phyloP scores from a whole-genome alignment of 2,797 vertebrate genomes.

The Enteromius mattozi region DNA sequence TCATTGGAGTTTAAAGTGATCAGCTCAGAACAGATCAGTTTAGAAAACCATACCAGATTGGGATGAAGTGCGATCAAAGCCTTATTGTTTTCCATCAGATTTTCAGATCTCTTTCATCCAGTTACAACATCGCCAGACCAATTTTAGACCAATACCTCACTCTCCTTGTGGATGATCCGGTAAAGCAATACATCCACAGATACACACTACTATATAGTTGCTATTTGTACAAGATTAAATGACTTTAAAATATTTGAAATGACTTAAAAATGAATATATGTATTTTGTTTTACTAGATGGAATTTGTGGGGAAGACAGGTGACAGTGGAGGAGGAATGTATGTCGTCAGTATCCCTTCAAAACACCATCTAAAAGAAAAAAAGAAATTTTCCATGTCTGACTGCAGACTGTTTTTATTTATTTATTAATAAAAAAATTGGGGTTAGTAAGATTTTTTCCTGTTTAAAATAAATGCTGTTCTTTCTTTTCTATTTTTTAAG shows the following conservation, averaged over 20 bases:
- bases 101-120: conserved; percentile 87
- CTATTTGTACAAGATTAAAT: neutral
- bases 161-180: conserved; percentile 92
- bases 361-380: neutral
- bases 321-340: conserved; percentile 94
- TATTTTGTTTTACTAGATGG: conserved; percentile 76
- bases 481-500: neutral
- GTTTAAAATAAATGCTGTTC: neutral
- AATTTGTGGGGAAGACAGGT: conserved; percentile 90
- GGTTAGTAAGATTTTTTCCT: neutral
- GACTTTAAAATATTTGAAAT: neutral
- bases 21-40: neutral
- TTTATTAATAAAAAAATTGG: neutral
- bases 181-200: conserved; percentile 66
- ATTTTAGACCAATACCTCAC: conserved; percentile 94
- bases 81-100: conserved; percentile 73
- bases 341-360: conserved; percentile 91
- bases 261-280: neutral
- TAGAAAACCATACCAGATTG: neutral
- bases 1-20: neutral
- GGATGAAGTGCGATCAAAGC: neutral
- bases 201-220: neutral
- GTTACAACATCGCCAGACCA: conserved; percentile 89
- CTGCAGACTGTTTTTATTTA: neutral
- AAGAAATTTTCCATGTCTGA: neutral